These are phyloP conservation scores for Lamproptera curius DNA, from an alignment of 2,888 invertebrate species.

Conservation along the genomic window DNA sequence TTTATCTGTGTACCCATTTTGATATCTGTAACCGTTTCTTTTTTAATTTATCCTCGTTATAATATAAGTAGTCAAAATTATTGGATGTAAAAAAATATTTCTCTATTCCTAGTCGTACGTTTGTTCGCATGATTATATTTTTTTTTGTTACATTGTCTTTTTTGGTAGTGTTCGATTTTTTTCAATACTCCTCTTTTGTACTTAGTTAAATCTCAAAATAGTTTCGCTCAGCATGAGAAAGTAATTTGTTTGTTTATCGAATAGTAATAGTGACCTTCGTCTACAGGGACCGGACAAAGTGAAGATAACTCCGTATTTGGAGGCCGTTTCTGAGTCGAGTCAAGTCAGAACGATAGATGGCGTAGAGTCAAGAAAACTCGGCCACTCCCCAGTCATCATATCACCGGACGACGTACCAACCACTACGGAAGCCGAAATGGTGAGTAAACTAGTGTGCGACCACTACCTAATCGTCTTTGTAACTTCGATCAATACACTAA, in stretches of 20 bases:
- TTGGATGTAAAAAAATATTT: background rate
- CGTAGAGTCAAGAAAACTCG: conserved; percentile 42
- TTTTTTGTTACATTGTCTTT: background rate
- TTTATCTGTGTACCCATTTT: background rate
- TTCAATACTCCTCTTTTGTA: background rate
- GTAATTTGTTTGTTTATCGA: too few species aligned
- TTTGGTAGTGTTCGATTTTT: background rate
- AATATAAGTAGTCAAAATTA: background rate
- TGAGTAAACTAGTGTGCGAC: conserved; percentile 34
- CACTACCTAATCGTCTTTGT: conserved; percentile 32
- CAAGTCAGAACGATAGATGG: conserved; percentile 42
- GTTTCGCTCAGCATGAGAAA: too few species aligned
- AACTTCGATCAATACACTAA: conserved; percentile 36
- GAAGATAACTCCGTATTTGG: conserved; percentile 61
- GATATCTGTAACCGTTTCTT: background rate
- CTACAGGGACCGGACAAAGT: conserved; percentile 52
- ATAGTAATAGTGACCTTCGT: too few species aligned
- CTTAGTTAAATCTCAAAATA: background rate
- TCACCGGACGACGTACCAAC: conserved; percentile 47
- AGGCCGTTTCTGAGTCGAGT: conserved; percentile 53
- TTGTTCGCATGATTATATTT: conserved; percentile 4
- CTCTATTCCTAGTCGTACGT: conserved; percentile 1
- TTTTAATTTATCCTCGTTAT: background rate
- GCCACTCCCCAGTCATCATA: conserved; percentile 39
- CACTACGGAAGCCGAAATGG: conserved; percentile 59